Conservation (phyloP, 1,140 invertebrate species). For the Leptinotarsa texana region DNA sequence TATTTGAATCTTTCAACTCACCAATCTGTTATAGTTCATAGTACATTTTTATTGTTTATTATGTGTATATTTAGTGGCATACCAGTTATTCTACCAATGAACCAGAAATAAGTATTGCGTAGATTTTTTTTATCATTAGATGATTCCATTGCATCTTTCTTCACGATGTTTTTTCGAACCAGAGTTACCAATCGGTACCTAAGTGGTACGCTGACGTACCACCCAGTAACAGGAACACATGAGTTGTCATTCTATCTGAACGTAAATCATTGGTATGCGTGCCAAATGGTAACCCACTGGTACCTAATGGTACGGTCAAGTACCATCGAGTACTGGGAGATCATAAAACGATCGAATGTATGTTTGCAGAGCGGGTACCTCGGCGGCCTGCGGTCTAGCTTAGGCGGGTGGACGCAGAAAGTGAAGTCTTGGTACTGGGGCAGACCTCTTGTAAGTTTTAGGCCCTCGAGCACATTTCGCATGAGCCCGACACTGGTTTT, state of each 20-base stretch:
- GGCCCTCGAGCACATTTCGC: conserved; percentile 16
- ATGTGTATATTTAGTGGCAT: too few relatives aligned
- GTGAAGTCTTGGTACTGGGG: conserved; percentile 94
- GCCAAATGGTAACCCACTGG: conserved; percentile 10
- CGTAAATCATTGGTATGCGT: too few relatives aligned
- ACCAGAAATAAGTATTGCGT: too few relatives aligned
- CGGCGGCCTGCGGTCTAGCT: conserved; percentile 85
- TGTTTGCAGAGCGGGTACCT: conserved; percentile 82
- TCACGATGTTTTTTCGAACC: background rate
- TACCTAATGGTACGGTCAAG: conserved; percentile 31
- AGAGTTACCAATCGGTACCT: conserved; percentile 16
- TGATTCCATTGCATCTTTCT: background rate
- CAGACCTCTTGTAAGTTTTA: conserved; percentile 86
- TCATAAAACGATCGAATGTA: conserved; percentile 34
- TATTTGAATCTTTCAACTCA: too few relatives aligned
- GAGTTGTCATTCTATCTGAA: too few relatives aligned
- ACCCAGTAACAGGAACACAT: conserved; percentile 14
- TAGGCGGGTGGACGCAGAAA: conserved; percentile 90
- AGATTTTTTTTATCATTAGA: too few relatives aligned
- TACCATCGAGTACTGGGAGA: conserved; percentile 39
- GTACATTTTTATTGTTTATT: too few relatives aligned
- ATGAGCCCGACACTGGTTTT: background rate
- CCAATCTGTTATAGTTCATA: too few relatives aligned
- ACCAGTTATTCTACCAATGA: too few relatives aligned
- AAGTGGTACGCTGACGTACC: background rate